Conservation (phyloP, 2,888 invertebrate species). For the Pollenia amentaria region DNA sequence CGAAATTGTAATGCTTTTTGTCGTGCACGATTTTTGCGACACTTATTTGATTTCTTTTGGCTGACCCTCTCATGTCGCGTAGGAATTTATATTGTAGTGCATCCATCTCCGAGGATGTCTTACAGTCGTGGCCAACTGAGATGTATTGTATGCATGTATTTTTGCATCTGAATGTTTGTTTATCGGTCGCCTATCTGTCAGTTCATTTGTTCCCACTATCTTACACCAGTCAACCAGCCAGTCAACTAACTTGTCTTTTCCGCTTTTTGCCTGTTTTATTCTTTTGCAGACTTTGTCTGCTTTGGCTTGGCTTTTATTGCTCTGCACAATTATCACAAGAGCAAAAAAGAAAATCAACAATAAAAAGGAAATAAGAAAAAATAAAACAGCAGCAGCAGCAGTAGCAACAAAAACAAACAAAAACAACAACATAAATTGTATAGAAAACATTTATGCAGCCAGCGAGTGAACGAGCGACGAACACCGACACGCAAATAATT, state of each 20-base stretch:
- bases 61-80: too few relatives aligned
- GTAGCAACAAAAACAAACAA: neutral
- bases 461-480: constrained; percentile 18
- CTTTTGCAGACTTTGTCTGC: constrained; percentile 27
- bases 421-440: constrained; percentile 10
- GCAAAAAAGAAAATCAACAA: constrained; percentile 53
- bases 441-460: constrained; percentile 57
- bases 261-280: constrained; percentile 39
- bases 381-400: constrained; percentile 54
- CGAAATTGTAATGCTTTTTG: too few relatives aligned
- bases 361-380: constrained; percentile 56
- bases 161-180: constrained; percentile 43
- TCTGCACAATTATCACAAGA: constrained; percentile 62
- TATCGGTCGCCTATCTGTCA: constrained; percentile 34
- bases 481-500: constrained; percentile 74
- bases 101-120: too few relatives aligned
- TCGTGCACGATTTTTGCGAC: too few relatives aligned
- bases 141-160: neutral
- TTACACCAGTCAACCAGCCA: neutral
- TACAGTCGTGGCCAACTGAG: too few relatives aligned
- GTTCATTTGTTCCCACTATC: constrained; percentile 47
- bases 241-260: constrained; percentile 53
- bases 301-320: constrained; percentile 40
- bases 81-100: too few relatives aligned
- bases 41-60: too few relatives aligned